Base-by-base conservation (phyloP, 2,113 vertebrate species). In the Sinocyclocheilus anophthalmus region DNA sequence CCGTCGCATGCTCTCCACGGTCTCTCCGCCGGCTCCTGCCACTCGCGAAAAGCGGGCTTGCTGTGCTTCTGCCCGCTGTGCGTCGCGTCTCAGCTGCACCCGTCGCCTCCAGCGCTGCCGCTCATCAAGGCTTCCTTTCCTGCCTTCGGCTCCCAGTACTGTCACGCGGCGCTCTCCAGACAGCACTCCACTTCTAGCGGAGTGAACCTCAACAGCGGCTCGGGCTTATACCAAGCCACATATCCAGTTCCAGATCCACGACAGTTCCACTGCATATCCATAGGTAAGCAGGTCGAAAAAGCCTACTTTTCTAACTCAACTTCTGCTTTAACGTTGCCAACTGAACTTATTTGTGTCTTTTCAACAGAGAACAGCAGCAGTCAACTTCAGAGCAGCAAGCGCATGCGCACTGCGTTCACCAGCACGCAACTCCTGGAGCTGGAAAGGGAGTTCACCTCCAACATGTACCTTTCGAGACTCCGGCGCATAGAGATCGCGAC, bases 401-500 rank as follows among this genome's bases (percentile, higher is more conserved):
- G 98, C 91, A 99, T 99, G 98, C 97, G 98, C 93, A 99, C 98
- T 4, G 98, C 98, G 3, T 99, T 99, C 95, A 99, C 98, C 88
- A 99, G 98, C 94, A 99, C 98, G 18, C 98, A 99, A 93, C 97
- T 99, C 90, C 93, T 99, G 90, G 98, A 99, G 92, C 94, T 99
- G 92, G 98, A 99, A 92, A 95, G 98, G 2, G 98, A 99, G 93
- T 99, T 99, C 93, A 97, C 98, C 81, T 97, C 98, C 88, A 99
- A 99, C 92, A 99, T 99, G 97, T 99, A 99, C 94, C 95, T 99
- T 87, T 99, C 98, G 87, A 95, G 98, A 85, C 96, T 99, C 86
- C 94, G 98, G 91, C 97, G 98, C 94, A 99, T 99, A 88, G 98
- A 99, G 94, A 99, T 99, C 90, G 98, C 98, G 88, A 99, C 98